Evolutionary conservation across 1,140 invertebrate species (phyloP), one percentile per base, ranked within the genome.

Genomic region (Chelonus insularis): DNA sequence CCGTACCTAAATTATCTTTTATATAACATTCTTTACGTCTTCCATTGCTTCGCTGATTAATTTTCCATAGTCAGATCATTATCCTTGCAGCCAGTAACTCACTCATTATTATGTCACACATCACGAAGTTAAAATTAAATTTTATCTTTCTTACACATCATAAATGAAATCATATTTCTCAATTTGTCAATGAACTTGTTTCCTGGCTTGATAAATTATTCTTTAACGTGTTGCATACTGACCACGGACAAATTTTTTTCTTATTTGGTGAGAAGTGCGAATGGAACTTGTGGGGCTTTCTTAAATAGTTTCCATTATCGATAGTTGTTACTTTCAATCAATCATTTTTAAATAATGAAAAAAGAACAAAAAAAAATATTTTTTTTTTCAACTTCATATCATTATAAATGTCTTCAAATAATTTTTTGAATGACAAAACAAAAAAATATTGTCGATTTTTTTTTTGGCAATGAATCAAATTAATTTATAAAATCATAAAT

Each of bases 1-100:
- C 75, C 68, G 71, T 81, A 79, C 75, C 79, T 81, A 81, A 81
- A 80, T 79, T 80, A 80, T 68, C 75, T 64, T 79, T 79, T 79
- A 80, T 81, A 75, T 80, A 80, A 80, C 78, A 80, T 76, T 68
- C 73, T 76, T 78, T 74, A 68, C 70, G 69, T 68, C 68, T 70
- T 68, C 68, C 68, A 64, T 74, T 70, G 65, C 52, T 74, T 69
- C 66, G 70, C 70, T 72, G 73, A 75, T 75, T 75, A 71, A 62
- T 63, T 71, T 62, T 69, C 62, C 59, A 63, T 71, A 60, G 59
- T 64, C 64, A 64, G 61, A n/a, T 29, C 25, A 29, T 29, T 4
- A 65, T 57, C 62, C 21, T 50, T 37, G 37, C 62, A 59, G 23
- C 12, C 18, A 54, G 18, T 11, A 9, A 14, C 18, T 32, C n/a